Percentiles rank a stretch among this genome's conserved stretches.
These are phyloP conservation scores for Rhopalosiphum nymphaeae DNA, from an alignment of 2,888 invertebrate species.

Conservation along the genomic window DNA sequence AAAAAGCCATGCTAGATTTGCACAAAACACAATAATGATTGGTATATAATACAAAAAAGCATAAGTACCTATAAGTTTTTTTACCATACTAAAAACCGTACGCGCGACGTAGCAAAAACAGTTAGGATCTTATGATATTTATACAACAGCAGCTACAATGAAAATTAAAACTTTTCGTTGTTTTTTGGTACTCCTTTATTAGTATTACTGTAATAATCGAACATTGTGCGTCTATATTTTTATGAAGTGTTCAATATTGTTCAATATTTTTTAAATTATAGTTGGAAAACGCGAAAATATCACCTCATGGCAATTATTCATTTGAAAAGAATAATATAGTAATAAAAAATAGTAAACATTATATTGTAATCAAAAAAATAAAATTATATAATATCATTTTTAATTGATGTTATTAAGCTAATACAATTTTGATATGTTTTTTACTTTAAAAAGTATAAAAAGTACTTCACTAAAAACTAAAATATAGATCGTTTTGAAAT, in stretches of 20 bases:
- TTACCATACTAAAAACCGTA: neutral
- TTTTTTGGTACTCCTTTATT: neutral
- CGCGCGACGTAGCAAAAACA: neutral
- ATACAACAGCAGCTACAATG: neutral
- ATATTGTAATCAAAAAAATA: too few species aligned
- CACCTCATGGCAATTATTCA: too few species aligned
- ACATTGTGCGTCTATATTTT: neutral
- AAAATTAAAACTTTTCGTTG: neutral
- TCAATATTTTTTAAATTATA: neutral
- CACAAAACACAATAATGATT: neutral
- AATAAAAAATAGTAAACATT: too few species aligned
- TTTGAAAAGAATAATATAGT: too few species aligned
- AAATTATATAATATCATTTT: too few species aligned
- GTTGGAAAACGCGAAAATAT: neutral
- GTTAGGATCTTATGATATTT: neutral
- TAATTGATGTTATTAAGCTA: too few species aligned
- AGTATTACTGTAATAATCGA: neutral
- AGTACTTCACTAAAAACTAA: too few species aligned
- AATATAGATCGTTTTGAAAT: too few species aligned
- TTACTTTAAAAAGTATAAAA: too few species aligned
- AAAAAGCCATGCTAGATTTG: too few species aligned
- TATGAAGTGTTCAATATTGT: neutral
- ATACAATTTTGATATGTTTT: too few species aligned
- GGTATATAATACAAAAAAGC: neutral
- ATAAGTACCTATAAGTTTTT: neutral